phyloP scores from a whole-genome alignment of 2,113 vertebrate genomes.

The Gymnocephalus cernua region DNA sequence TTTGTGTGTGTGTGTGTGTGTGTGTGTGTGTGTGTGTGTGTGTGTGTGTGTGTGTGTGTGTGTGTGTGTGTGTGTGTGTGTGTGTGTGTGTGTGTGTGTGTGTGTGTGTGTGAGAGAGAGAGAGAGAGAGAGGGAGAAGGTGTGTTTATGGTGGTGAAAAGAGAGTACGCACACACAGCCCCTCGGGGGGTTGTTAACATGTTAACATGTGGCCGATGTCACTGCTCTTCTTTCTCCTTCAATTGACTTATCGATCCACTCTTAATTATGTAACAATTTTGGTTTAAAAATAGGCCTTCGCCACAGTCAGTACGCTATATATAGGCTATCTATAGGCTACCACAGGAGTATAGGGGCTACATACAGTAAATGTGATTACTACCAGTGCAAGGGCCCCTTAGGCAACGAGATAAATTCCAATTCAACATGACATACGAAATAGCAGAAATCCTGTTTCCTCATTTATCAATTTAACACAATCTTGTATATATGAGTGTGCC shows the following conservation, averaged over 20 bases:
- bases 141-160: constrained; percentile 22
- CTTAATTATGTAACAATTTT: constrained; percentile 79
- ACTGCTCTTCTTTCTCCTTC: constrained; percentile 59
- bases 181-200: constrained; percentile 56
- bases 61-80: neutral
- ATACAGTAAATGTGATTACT: constrained; percentile 69
- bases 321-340: constrained; percentile 13
- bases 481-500: neutral
- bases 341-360: constrained; percentile 51
- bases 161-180: constrained; percentile 9
- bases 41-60: neutral
- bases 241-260: constrained; percentile 72
- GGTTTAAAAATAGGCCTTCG: constrained; percentile 62
- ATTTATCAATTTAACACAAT: neutral
- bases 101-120: no score
- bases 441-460: neutral
- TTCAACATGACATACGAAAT: neutral
- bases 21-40: neutral
- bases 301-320: constrained; percentile 36
- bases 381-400: constrained; percentile 32
- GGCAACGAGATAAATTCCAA: constrained; percentile 39
- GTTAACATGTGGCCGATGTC: constrained; percentile 50
- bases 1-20: constrained; percentile 4
- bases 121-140: neutral
- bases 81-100: neutral